Evolutionary conservation across 2,888 invertebrate genomes (phyloP).

Genomic region (Caenorhabditis japonica): DNA sequence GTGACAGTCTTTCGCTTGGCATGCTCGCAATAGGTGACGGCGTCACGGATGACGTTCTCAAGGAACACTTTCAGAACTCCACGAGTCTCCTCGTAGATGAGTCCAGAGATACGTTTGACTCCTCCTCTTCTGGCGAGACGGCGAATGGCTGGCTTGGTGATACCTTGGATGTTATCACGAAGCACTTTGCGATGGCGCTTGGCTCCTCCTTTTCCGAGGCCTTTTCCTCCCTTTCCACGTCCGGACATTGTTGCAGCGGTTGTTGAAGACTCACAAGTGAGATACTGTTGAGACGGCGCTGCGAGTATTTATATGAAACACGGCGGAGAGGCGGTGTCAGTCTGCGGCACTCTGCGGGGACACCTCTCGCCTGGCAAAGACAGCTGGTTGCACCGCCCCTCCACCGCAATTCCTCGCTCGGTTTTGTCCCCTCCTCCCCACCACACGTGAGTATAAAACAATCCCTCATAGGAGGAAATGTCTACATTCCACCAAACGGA

Average conservation of each 20-base stretch:
- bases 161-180: constrained; percentile 80
- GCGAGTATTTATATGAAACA: neutral
- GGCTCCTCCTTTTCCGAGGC: constrained; percentile 86
- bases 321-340: neutral
- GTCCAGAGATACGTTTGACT: constrained; percentile 77
- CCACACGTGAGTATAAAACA: no score
- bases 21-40: constrained; percentile 90
- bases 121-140: constrained; percentile 79
- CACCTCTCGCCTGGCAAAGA: neutral
- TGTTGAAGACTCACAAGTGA: constrained; percentile 9
- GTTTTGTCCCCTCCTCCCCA: no score
- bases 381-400: constrained; percentile 1
- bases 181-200: constrained; percentile 87
- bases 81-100: constrained; percentile 77
- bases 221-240: constrained; percentile 86
- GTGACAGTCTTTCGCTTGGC: constrained; percentile 90
- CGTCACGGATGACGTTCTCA: constrained; percentile 87
- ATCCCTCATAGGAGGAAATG: no score
- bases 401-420: neutral
- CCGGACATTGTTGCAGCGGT: constrained; percentile 82
- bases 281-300: neutral
- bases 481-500: constrained; percentile 2
- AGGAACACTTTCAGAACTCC: constrained; percentile 83
- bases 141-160: constrained; percentile 80
- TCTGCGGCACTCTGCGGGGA: constrained; percentile 1